Conservation (phyloP, 2,888 invertebrate species). For the Lobophora halterata region DNA sequence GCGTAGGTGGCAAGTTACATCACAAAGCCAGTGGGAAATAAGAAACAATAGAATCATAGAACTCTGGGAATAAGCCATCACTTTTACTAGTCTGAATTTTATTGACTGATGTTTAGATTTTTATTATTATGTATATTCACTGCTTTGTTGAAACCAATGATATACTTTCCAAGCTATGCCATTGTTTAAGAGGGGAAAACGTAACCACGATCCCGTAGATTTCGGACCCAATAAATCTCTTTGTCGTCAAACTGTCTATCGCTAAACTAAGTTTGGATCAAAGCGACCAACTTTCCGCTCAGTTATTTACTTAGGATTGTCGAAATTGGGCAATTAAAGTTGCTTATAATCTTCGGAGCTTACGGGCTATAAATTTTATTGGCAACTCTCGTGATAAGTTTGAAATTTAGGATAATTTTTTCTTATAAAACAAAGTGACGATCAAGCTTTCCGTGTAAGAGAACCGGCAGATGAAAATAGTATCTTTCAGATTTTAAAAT, state of each 20-base stretch:
- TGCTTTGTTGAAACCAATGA: slow-evolving; percentile 8
- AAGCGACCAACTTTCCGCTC: slow-evolving; percentile 12
- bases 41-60: too few relatives aligned
- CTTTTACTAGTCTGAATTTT: too few relatives aligned
- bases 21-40: too few relatives aligned
- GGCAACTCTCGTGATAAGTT: slow-evolving; percentile 6
- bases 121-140: slow-evolving; percentile 4
- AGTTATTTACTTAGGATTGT: slow-evolving; percentile 14
- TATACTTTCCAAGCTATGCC: slow-evolving; percentile 33
- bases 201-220: slow-evolving; percentile 9
- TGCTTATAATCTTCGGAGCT: slow-evolving; percentile 11
- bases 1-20: too few relatives aligned
- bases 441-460: too few relatives aligned
- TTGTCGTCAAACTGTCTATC: slow-evolving; percentile 19
- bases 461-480: too few relatives aligned
- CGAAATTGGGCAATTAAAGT: slow-evolving; percentile 18
- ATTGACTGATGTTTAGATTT: too few relatives aligned
- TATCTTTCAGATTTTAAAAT: too few relatives aligned
- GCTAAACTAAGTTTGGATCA: slow-evolving; percentile 11
- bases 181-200: slow-evolving; percentile 13
- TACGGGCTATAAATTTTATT: slow-evolving; percentile 17
- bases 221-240: slow-evolving; percentile 21
- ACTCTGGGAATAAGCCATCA: too few relatives aligned
- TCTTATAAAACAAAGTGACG: too few relatives aligned
- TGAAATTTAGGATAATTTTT: too few relatives aligned